A percentile compares a stretch with the other conserved stretches of the same genome.
Evolutionary conservation across 37 sponge, comb jelly and placozoan genomes (phyloP).

Genomic region (Spongilla lacustris): DNA sequence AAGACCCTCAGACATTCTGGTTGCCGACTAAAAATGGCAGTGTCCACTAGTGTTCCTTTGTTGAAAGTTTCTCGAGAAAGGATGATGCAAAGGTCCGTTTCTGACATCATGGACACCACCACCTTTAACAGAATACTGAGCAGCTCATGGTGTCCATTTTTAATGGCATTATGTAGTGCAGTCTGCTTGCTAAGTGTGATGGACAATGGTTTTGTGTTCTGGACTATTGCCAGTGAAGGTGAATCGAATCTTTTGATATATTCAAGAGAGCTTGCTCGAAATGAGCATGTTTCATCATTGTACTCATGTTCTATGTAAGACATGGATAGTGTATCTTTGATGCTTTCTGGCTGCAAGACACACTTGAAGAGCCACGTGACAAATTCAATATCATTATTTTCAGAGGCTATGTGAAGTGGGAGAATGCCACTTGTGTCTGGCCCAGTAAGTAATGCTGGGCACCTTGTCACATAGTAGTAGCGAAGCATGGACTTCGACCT

Average conservation of each 20-base stretch:
- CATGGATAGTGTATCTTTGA: too few species aligned
- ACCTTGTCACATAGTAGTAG: constrained; percentile 42
- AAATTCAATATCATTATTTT: constrained; percentile 55
- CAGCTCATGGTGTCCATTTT: constrained; percentile 29
- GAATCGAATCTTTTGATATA: constrained; percentile 3
- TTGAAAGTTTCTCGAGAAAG: constrained; percentile 10
- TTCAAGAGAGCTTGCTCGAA: neutral
- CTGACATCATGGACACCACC: constrained; percentile 17
- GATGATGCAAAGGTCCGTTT: constrained; percentile 28
- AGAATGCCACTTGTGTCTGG: constrained; percentile 25
- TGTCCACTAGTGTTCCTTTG: constrained; percentile 32
- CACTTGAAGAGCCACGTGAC: constrained; percentile 63
- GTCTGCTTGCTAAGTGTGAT: constrained; percentile 29
- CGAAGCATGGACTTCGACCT: constrained; percentile 37
- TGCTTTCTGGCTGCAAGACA: constrained; percentile 6
- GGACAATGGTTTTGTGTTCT: constrained; percentile 31
- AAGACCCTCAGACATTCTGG: constrained; percentile 47
- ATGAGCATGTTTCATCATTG: neutral
- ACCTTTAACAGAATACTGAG: constrained; percentile 37
- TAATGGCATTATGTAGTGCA: constrained; percentile 61
- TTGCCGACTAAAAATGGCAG: constrained; percentile 19
- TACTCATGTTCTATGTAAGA: too few species aligned
- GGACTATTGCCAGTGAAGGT: neutral
- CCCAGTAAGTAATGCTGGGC: constrained; percentile 36
- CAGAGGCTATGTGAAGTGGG: constrained; percentile 64